Conservation (phyloP, 2,113 vertebrate genomes). For the Nothocercus julius region DNA sequence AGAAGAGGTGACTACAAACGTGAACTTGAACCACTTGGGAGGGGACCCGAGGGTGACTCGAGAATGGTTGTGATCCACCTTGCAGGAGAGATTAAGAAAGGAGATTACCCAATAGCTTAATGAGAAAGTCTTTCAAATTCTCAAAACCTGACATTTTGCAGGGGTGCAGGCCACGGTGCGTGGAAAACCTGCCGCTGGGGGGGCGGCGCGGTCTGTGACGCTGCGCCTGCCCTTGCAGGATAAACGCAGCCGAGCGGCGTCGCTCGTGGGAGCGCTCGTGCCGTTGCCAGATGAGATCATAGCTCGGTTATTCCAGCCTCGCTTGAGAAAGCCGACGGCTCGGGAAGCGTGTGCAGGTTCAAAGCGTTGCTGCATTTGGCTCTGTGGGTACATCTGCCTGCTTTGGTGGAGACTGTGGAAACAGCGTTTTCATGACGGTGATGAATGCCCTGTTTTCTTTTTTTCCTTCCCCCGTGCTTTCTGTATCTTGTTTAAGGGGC, state of each 20-base stretch:
- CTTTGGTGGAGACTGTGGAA: not conserved
- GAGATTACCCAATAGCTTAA: not conserved
- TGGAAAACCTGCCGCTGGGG: not conserved
- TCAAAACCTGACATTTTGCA: not conserved
- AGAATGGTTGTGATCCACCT: not conserved
- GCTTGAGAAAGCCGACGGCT: not conserved
- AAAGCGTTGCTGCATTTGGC: not conserved
- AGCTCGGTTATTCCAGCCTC: not conserved
- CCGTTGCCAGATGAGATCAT: not conserved
- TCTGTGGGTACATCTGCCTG: not conserved
- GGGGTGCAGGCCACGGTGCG: not conserved
- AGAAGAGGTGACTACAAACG: not conserved
- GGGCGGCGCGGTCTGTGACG: not conserved
- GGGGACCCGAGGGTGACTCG: not conserved
- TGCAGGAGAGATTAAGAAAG: not conserved
- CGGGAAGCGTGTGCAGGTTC: not conserved
- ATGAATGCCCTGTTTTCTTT: not conserved
- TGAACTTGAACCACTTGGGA: not conserved
- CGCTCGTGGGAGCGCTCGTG: not conserved
- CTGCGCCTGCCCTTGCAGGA: not conserved
- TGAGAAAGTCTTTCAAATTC: not conserved
- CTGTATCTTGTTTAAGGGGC: not conserved
- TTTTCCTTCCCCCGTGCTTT: not conserved
- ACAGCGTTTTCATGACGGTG: not conserved
- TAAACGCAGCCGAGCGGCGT: not conserved